Conservation (phyloP, 2,797 vertebrate species). For the Meriones psammophilus region DNA sequence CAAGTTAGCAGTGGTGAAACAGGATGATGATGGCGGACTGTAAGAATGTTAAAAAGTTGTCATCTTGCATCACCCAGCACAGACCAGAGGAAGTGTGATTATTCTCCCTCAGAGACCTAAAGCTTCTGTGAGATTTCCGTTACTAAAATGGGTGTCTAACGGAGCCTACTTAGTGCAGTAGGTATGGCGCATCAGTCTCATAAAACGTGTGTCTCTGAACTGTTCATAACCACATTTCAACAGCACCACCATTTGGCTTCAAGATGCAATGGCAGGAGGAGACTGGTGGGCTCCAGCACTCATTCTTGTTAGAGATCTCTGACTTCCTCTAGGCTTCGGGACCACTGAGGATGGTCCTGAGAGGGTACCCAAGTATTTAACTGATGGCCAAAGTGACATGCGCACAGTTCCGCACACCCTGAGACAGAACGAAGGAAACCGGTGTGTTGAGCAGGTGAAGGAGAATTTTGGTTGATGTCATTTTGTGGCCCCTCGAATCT, state of each 20-base stretch:
- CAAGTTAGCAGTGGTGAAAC: neutral
- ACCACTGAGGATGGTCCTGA: neutral
- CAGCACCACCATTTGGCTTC: neutral
- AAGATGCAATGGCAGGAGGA: neutral
- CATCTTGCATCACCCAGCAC: neutral
- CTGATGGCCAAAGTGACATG: neutral
- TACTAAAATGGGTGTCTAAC: accelerated
- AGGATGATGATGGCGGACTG: no score
- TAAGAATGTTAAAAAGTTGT: neutral
- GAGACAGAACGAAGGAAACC: neutral
- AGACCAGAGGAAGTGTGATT: neutral
- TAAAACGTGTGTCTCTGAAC: accelerated
- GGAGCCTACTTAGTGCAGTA: neutral
- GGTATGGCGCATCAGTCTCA: neutral
- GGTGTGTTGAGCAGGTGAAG: neutral
- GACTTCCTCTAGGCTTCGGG: neutral
- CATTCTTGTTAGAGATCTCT: accelerated
- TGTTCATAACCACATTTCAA: neutral
- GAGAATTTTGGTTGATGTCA: neutral
- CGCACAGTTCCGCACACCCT: neutral
- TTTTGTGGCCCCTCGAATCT: neutral
- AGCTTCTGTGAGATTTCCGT: neutral
- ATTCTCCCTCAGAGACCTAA: neutral
- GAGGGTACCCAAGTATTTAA: neutral
- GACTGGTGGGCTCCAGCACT: accelerated